Evolutionary conservation across 2,113 vertebrate species (phyloP).

Genomic region (Hyla sarda): DNA sequence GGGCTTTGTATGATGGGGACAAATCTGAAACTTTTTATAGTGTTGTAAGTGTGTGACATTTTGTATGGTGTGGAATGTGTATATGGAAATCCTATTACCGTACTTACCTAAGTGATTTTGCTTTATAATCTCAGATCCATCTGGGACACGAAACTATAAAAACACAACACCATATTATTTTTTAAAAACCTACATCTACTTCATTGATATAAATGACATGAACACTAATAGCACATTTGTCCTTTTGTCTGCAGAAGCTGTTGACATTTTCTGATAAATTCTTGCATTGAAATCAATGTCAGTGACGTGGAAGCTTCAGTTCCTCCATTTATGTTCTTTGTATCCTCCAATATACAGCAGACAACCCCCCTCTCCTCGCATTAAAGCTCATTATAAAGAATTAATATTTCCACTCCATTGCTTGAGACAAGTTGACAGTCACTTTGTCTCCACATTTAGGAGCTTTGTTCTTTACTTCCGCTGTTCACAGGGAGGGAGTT

Average conservation of each 20-base stretch:
- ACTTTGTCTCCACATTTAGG: not conserved
- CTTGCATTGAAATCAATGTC: not conserved
- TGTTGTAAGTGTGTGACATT: no score
- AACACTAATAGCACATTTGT: not conserved
- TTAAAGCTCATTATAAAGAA: not conserved
- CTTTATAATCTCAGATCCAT: no score
- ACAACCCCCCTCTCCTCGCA: not conserved
- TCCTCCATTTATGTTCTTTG: not conserved
- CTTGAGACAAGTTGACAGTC: not conserved
- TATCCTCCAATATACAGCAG: not conserved
- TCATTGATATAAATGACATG: no score
- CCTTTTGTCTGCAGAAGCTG: not conserved
- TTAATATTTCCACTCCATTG: constrained; percentile 13
- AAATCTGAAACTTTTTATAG: no score
- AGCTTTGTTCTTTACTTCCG: not conserved
- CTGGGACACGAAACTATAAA: no score
- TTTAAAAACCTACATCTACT: no score
- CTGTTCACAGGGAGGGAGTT: not conserved
- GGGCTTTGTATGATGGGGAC: no score
- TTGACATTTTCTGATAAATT: not conserved
- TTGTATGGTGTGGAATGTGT: no score
- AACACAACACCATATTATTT: no score
- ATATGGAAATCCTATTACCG: no score
- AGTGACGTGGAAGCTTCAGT: not conserved
- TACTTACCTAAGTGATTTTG: no score